These are phyloP conservation scores for Pipa parva DNA, from an alignment of 2,113 vertebrate genomes.

Conservation along the genomic window DNA sequence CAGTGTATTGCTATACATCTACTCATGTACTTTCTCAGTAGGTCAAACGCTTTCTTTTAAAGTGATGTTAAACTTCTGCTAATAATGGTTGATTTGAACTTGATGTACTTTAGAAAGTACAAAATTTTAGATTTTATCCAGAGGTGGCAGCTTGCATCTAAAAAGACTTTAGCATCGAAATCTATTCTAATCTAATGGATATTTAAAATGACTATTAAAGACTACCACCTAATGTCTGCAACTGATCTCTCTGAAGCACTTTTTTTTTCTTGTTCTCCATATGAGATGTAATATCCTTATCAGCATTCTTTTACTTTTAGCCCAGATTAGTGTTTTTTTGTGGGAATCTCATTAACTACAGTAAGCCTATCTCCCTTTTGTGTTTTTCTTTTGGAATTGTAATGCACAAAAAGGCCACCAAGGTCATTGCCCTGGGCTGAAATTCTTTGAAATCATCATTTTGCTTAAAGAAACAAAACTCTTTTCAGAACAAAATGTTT, in stretches of 20 bases:
- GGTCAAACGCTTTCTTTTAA: conserved; percentile 80
- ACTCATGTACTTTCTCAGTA: conserved; percentile 79
- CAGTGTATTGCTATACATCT: conserved; percentile 79
- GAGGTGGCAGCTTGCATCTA: conserved; percentile 48
- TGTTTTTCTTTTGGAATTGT: conserved; percentile 76
- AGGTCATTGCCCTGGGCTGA: conserved; percentile 71
- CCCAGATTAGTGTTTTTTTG: conserved; percentile 75
- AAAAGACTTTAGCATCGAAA: conserved; percentile 61
- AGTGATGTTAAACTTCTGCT: conserved; percentile 81
- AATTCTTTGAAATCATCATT: conserved; percentile 64
- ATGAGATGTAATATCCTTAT: conserved; percentile 75
- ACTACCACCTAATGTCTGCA: conserved; percentile 67
- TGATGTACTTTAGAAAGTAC: conserved; percentile 51
- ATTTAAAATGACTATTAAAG: conserved; percentile 63
- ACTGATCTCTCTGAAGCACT: conserved; percentile 68
- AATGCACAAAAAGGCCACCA: conserved; percentile 62
- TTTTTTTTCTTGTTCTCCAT: conserved; percentile 71
- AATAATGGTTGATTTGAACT: conserved; percentile 71
- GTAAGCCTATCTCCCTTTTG: conserved; percentile 64
- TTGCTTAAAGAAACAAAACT: conserved; percentile 54
- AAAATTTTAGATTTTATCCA: conserved; percentile 49
- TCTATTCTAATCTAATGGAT: conserved; percentile 59
- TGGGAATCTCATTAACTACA: conserved; percentile 72
- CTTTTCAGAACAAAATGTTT: conserved; percentile 46
- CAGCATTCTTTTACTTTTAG: conserved; percentile 79